Conservation (phyloP, 2,888 invertebrate genomes). For the Nematopogon swammerdamellus region DNA sequence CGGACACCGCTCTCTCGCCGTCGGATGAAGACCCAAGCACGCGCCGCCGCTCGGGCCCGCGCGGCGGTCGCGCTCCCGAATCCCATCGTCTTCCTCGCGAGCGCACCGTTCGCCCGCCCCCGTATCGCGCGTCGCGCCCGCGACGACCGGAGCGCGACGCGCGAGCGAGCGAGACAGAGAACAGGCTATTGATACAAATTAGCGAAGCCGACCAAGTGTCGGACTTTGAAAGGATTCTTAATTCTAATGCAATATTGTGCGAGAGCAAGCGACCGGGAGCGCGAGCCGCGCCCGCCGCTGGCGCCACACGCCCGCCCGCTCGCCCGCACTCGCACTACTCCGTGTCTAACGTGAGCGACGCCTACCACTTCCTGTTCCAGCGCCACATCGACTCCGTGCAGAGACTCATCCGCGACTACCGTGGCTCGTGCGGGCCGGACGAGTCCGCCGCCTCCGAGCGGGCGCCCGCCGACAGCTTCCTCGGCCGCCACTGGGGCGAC, state of each 20-base stretch:
- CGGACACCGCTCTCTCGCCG: conserved; percentile 13
- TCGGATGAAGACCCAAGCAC: neutral
- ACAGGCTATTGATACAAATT: conserved; percentile 52
- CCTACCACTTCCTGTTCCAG: conserved; percentile 40
- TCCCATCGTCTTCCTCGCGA: conserved; percentile 20
- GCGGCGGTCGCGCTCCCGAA: conserved; percentile 21
- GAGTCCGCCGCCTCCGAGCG: conserved; percentile 10
- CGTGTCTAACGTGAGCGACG: conserved; percentile 38
- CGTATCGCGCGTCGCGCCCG: conserved; percentile 22
- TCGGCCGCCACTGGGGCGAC: conserved; percentile 34
- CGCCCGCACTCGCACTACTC: conserved; percentile 43
- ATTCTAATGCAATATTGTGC: conserved; percentile 53
- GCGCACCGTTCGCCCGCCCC: conserved; percentile 3
- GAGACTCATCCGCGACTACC: conserved; percentile 36
- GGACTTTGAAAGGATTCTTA: conserved; percentile 63
- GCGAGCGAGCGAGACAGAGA: conserved; percentile 34
- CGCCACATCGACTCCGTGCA: conserved; percentile 44
- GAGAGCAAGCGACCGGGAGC: conserved; percentile 42
- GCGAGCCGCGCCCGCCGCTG: conserved; percentile 24
- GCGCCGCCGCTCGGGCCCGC: conserved; percentile 22
- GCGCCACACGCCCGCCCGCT: conserved; percentile 21
- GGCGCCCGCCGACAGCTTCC: conserved; percentile 23
- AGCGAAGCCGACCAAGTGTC: conserved; percentile 59
- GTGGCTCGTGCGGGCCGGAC: conserved; percentile 10
- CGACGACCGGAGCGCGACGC: conserved; percentile 46